Evolutionary conservation across 2,797 vertebrate genomes (phyloP).

Genomic region (Carcharodon carcharias): DNA sequence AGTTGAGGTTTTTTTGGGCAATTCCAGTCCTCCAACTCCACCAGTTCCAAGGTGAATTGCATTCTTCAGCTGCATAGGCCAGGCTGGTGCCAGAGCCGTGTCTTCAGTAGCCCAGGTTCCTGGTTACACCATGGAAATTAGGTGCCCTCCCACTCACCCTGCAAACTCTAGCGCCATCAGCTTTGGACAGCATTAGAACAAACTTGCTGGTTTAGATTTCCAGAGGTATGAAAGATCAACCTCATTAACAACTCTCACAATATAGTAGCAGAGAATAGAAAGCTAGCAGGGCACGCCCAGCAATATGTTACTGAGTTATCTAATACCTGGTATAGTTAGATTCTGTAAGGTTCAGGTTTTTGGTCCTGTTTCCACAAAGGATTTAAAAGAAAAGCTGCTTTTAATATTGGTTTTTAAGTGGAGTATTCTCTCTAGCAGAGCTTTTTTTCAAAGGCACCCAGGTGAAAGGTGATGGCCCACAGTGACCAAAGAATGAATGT

Average conservation of each 20-base stretch:
- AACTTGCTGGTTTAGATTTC: background rate
- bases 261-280: background rate
- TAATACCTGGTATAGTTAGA: background rate
- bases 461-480: background rate
- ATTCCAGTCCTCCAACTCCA: background rate
- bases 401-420: background rate
- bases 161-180: background rate
- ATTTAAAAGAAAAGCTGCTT: background rate
- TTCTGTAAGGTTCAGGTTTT: background rate
- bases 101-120: background rate
- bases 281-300: background rate
- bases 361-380: background rate
- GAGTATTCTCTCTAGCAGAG: background rate
- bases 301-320: background rate
- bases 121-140: background rate
- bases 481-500: background rate
- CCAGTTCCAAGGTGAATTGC: background rate
- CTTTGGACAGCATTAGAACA: background rate
- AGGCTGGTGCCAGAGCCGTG: background rate
- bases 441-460: background rate
- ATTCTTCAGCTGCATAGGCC: background rate
- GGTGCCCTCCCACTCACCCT: background rate
- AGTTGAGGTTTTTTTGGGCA: background rate
- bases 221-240: background rate
- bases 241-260: background rate